Conservation (phyloP, 2,113 vertebrate genomes). For the Puffinus mauretanicus region DNA sequence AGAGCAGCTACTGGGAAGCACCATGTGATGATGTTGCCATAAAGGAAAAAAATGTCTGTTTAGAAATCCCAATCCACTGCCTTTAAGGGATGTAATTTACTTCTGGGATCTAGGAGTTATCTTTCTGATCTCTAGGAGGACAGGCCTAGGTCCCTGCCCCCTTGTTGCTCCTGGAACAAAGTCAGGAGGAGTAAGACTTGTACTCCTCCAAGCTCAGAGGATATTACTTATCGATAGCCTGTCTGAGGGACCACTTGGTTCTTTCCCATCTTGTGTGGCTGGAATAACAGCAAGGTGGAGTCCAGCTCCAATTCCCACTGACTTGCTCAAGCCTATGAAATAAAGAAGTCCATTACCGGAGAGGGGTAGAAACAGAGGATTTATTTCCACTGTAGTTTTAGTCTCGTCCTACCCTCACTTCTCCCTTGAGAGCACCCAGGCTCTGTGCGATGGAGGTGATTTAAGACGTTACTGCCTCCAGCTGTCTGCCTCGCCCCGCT, state of each 20-base stretch:
- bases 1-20: background rate
- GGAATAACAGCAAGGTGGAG: background rate
- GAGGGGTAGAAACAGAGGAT: background rate
- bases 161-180: background rate
- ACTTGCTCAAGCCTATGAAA: background rate
- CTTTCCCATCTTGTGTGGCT: background rate
- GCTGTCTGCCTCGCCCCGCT: background rate
- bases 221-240: background rate
- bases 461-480: constrained; percentile 10
- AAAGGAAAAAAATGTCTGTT: background rate
- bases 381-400: background rate
- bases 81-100: background rate
- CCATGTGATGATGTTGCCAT: background rate
- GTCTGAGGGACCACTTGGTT: background rate
- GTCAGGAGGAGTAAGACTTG: background rate
- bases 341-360: background rate
- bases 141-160: background rate
- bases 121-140: background rate
- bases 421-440: background rate
- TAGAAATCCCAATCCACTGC: background rate
- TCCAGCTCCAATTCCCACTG: background rate
- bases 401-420: background rate
- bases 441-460: background rate
- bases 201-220: background rate
- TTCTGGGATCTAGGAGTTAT: background rate